These are phyloP conservation scores for Antechinus stuartii DNA, from an alignment of 2,113 vertebrate species.

Conservation along the genomic window DNA sequence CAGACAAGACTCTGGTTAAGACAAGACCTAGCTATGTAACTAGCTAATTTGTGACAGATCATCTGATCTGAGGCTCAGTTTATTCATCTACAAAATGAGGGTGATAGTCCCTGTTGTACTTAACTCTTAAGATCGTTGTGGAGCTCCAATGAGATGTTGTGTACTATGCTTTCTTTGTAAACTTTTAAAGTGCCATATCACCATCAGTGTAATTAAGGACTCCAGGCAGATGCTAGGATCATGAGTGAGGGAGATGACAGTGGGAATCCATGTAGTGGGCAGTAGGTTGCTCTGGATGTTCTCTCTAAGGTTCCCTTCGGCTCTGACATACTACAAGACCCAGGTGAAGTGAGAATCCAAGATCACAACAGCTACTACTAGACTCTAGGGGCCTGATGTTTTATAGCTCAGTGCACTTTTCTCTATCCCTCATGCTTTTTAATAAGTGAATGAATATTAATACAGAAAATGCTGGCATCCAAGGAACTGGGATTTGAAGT, in stretches of 20 bases:
- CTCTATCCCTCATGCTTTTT: not conserved
- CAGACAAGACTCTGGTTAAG: too few relatives aligned
- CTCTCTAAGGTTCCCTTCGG: not conserved
- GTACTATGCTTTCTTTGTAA: not conserved
- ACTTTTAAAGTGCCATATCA: not conserved
- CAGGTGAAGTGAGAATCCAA: not conserved
- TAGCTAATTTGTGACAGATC: too few relatives aligned
- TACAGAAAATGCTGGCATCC: not conserved
- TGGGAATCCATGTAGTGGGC: not conserved
- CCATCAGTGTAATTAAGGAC: not conserved
- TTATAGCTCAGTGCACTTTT: not conserved
- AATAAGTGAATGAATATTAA: not conserved
- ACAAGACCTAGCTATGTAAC: too few relatives aligned
- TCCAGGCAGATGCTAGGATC: not conserved
- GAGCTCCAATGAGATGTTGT: not conserved
- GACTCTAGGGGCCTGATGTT: not conserved
- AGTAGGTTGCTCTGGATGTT: not conserved
- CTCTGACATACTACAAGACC: not conserved
- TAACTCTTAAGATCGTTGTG: not conserved
- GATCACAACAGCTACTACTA: not conserved
- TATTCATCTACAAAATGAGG: too few relatives aligned
- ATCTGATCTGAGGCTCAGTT: too few relatives aligned
- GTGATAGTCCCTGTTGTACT: not conserved
- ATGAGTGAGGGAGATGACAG: not conserved
- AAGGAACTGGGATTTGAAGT: not conserved